Evolutionary conservation across 2,797 vertebrate species (phyloP).

Genomic region (Philypnodon macrostomus): DNA sequence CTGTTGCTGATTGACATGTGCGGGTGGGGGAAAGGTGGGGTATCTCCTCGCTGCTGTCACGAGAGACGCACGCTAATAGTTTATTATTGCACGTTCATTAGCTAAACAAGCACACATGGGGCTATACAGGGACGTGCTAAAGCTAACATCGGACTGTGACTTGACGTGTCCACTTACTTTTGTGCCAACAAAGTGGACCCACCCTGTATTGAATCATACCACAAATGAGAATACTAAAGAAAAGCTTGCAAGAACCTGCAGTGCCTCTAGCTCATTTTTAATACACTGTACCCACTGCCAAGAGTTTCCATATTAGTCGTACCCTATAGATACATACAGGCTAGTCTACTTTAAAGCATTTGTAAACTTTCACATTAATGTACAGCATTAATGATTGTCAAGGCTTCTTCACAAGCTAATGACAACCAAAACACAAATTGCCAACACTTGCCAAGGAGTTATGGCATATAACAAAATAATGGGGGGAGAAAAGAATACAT

Average conservation of each 20-base stretch:
- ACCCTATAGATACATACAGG: too few relatives aligned
- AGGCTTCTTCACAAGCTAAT: too few relatives aligned
- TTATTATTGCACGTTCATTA: not conserved
- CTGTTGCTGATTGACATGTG: conserved; percentile 52
- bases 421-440: too few relatives aligned
- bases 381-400: too few relatives aligned
- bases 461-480: too few relatives aligned
- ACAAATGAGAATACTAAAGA: conserved; percentile 14
- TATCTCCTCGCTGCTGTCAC: conserved; percentile 3
- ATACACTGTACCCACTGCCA: not conserved
- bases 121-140: not conserved
- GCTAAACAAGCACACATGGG: not conserved
- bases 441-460: too few relatives aligned
- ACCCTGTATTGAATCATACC: conserved; percentile 17
- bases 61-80: not conserved
- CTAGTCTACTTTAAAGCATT: too few relatives aligned
- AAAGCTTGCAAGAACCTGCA: conserved; percentile 10
- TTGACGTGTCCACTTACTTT: not conserved
- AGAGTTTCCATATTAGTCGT: not conserved
- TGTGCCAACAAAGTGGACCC: conserved; percentile 19
- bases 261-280: not conserved
- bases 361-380: too few relatives aligned
- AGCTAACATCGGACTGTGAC: not conserved
- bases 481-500: too few relatives aligned
- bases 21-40: conserved; percentile 27